Conservation (phyloP, 2,797 vertebrate genomes). For the Oophaga sylvatica region DNA sequence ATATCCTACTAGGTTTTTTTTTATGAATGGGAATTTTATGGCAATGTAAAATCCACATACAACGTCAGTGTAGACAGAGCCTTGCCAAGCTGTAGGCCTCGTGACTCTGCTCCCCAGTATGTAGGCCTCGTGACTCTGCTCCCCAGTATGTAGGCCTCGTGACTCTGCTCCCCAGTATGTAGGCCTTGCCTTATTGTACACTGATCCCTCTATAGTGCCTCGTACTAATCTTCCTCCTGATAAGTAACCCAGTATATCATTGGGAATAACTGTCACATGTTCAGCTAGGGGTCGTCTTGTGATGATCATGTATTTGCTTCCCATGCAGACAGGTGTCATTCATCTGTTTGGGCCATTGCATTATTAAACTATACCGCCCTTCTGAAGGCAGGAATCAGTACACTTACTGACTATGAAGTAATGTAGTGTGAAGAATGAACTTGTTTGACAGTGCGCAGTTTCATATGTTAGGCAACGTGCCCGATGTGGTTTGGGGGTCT, state of each 20-base stretch:
- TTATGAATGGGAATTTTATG: neutral
- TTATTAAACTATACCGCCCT: neutral
- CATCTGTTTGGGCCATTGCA: neutral
- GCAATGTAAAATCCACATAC: neutral
- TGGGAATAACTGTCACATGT: neutral
- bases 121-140: neutral
- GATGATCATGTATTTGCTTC: neutral
- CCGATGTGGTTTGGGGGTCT: neutral
- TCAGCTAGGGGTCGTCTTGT: neutral
- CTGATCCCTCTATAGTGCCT: neutral
- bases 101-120: too few relatives aligned
- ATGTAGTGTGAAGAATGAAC: constrained; percentile 13
- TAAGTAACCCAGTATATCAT: neutral
- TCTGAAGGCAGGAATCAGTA: neutral
- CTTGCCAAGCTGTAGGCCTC: neutral
- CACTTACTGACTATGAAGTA: constrained; percentile 17
- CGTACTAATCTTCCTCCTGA: neutral
- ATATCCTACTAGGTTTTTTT: neutral
- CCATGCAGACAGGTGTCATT: neutral
- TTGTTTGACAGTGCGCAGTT: constrained; percentile 13
- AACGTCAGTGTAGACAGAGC: neutral
- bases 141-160: neutral
- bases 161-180: neutral
- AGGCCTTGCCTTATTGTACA: neutral
- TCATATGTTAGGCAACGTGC: constrained; percentile 2